Conservation (phyloP, 1,140 invertebrate genomes). For the Acromyrmex echinatior region DNA sequence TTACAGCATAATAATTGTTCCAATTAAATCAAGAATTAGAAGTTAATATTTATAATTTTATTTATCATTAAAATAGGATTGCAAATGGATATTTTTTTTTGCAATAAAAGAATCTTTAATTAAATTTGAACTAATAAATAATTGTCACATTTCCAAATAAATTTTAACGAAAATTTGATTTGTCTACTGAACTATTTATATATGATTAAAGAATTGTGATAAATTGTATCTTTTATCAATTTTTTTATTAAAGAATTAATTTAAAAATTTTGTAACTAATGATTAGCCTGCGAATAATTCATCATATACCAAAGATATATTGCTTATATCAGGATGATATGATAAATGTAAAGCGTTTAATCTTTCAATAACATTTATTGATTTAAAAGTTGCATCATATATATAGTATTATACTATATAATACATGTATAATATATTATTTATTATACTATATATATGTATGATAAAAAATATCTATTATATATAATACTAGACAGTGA, state of each 20-base stretch:
- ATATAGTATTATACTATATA: no score
- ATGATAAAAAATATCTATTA: not conserved
- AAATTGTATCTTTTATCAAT: not conserved
- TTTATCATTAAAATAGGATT: constrained; percentile 11
- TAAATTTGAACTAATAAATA: no score
- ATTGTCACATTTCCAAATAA: no score
- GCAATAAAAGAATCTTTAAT: no score
- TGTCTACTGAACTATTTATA: no score
- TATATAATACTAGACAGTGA: not conserved
- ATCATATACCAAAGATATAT: not conserved
- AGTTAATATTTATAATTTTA: not conserved
- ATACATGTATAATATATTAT: no score
- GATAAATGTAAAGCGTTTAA: no score
- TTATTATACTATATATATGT: no score
- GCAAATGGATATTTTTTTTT: no score
- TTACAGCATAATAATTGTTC: not conserved
- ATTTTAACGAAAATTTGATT: no score
- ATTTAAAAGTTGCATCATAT: not conserved
- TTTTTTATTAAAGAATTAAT: not conserved
- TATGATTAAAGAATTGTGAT: no score
- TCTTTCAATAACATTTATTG: constrained; percentile 2
- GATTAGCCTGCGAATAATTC: not conserved
- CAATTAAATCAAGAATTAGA: not conserved
- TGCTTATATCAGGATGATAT: not conserved
- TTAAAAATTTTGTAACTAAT: not conserved